Percentiles rank a stretch among this genome's conserved stretches.
Evolutionary conservation across 2,888 invertebrate species (phyloP).

Genomic region (Nymphalis polychloros): DNA sequence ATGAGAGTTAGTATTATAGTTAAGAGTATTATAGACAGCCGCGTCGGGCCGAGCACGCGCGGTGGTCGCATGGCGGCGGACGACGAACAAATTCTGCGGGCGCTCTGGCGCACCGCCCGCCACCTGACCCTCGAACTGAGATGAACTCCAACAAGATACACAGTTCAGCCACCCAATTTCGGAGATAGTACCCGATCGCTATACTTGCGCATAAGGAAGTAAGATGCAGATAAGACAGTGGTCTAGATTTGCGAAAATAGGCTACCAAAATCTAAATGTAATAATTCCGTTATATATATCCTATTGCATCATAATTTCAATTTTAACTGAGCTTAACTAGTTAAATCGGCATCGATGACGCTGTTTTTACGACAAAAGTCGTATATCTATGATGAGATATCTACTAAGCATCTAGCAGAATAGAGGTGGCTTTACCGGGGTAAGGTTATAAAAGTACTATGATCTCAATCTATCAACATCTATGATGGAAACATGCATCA

Average conservation of each 20-base stretch:
- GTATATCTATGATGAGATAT: too few relatives aligned
- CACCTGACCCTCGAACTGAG: conserved; percentile 70
- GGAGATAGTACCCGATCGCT: conserved; percentile 60
- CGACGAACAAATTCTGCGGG: conserved; percentile 57
- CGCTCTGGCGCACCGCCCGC: conserved; percentile 59
- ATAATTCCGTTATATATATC: neutral
- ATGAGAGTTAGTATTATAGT: conserved; percentile 26
- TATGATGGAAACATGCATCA: too few relatives aligned
- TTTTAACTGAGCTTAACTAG: too few relatives aligned
- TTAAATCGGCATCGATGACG: too few relatives aligned
- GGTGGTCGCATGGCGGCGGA: conserved; percentile 65
- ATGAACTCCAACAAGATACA: conserved; percentile 72
- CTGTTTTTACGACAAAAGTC: too few relatives aligned
- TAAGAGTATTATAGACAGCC: conserved; percentile 30
- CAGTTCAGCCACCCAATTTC: conserved; percentile 78
- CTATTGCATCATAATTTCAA: neutral
- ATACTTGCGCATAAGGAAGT: conserved; percentile 61
- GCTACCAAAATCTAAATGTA: conserved; percentile 15
- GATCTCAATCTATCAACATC: too few relatives aligned
- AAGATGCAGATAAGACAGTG: conserved; percentile 41
- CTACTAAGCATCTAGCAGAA: too few relatives aligned
- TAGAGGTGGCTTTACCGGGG: too few relatives aligned
- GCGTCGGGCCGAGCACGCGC: conserved; percentile 46
- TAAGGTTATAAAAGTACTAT: too few relatives aligned
- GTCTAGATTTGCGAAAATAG: conserved; percentile 37